phyloP scores from a whole-genome alignment of 1,140 invertebrate species.

The Lycorma delicatula region DNA sequence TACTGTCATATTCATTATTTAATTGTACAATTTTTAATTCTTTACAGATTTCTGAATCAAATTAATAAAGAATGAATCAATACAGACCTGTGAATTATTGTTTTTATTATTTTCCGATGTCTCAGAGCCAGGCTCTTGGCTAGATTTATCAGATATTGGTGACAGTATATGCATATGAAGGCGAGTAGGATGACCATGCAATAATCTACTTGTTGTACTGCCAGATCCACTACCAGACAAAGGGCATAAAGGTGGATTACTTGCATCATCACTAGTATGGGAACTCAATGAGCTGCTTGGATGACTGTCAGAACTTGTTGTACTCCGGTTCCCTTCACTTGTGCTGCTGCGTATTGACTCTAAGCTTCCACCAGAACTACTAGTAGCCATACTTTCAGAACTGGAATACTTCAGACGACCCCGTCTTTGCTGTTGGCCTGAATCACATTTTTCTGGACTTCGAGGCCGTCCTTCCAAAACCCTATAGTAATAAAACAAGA shows the following conservation, averaged over 20 bases:
- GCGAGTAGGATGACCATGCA: constrained; percentile 40
- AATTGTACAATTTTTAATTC: no score
- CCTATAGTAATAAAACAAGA: background rate
- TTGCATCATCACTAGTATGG: constrained; percentile 71
- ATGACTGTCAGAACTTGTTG: constrained; percentile 67
- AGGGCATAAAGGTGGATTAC: constrained; percentile 19
- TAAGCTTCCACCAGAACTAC: constrained; percentile 74
- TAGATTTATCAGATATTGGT: constrained; percentile 84
- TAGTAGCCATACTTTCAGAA: constrained; percentile 76
- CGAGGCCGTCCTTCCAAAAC: background rate
- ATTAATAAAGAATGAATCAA: no score
- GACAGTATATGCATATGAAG: constrained; percentile 72
- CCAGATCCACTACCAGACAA: no score
- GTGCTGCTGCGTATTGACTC: constrained; percentile 72
- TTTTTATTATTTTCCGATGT: constrained; percentile 68
- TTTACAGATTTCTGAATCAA: no score
- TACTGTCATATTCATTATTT: no score
- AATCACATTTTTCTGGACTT: constrained; percentile 15
- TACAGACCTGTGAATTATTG: constrained; percentile 64
- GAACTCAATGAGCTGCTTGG: constrained; percentile 68
- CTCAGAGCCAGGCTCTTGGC: constrained; percentile 70
- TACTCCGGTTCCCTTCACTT: constrained; percentile 71
- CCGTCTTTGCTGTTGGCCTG: constrained; percentile 40
- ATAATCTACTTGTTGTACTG: constrained; percentile 38
- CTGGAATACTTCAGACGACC: constrained; percentile 62